These are phyloP conservation scores for Leptinotarsa rubiginosa DNA, from an alignment of 2,888 invertebrate genomes.

Conservation along the genomic window DNA sequence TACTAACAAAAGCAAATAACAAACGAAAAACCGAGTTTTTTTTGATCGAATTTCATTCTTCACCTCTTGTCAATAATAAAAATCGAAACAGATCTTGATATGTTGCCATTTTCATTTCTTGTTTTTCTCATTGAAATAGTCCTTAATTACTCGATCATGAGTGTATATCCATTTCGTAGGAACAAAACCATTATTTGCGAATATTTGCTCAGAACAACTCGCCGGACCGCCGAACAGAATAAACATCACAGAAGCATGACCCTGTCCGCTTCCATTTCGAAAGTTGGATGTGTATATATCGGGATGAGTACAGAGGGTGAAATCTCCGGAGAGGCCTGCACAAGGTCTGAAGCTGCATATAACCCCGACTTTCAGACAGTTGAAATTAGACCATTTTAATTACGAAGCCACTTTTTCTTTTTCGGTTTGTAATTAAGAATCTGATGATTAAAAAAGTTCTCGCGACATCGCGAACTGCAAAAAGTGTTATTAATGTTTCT, in stretches of 20 bases:
- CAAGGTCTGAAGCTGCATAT: conserved; percentile 9
- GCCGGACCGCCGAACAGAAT: conserved; percentile 1
- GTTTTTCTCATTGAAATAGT: too few relatives aligned
- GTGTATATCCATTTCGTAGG: conserved; percentile 32
- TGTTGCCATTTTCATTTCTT: too few relatives aligned
- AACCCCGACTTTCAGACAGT: conserved; percentile 14
- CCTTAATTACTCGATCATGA: not conserved
- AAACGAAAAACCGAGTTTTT: too few relatives aligned
- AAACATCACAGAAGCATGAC: conserved; percentile 11
- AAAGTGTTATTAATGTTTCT: conserved; percentile 25
- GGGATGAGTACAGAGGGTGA: conserved; percentile 7
- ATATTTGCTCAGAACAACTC: conserved; percentile 29
- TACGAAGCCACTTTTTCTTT: conserved; percentile 34
- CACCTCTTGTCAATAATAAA: too few relatives aligned
- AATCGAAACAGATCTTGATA: too few relatives aligned
- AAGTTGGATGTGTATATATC: conserved; percentile 7
- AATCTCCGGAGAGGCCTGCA: conserved; percentile 4
- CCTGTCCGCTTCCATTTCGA: conserved; percentile 7
- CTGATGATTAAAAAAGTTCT: conserved; percentile 41
- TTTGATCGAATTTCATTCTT: too few relatives aligned
- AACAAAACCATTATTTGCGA: conserved; percentile 26
- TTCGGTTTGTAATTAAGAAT: conserved; percentile 38
- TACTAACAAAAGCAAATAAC: too few relatives aligned
- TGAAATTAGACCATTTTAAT: conserved; percentile 39
- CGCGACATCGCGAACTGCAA: conserved; percentile 18